Percentiles rank a stretch among this genome's conserved stretches.
Evolutionary conservation across 2,888 invertebrate genomes (phyloP).

Genomic region (Linnaemya vulpina): DNA sequence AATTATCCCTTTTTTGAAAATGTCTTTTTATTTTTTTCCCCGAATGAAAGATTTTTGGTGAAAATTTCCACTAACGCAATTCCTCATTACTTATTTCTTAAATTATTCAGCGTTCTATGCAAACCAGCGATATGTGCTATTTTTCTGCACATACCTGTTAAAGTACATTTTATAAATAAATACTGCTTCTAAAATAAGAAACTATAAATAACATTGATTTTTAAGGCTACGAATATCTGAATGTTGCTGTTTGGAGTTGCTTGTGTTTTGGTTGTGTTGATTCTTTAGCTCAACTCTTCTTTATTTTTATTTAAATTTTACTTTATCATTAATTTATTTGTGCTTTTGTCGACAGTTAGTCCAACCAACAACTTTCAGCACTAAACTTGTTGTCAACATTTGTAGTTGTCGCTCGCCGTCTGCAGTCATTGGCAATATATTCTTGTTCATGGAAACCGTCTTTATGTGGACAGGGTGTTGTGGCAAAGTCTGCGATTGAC

Average conservation of each 20-base stretch:
- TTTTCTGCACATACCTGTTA: too few relatives aligned
- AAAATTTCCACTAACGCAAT: too few relatives aligned
- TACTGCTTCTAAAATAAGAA: background rate
- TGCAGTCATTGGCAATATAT: constrained; percentile 25
- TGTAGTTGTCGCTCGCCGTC: constrained; percentile 28
- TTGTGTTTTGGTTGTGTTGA: background rate
- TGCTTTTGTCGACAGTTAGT: constrained; percentile 40
- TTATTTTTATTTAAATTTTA: constrained; percentile 22
- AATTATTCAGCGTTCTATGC: too few relatives aligned
- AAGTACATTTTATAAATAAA: too few relatives aligned
- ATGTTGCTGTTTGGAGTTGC: background rate
- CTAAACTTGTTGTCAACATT: constrained; percentile 45
- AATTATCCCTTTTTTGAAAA: too few relatives aligned
- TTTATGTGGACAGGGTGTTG: constrained; percentile 31
- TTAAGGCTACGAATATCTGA: background rate
- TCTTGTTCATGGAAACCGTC: constrained; percentile 46
- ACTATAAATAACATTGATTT: constrained; percentile 15
- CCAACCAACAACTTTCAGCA: constrained; percentile 34
- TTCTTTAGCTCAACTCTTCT: constrained; percentile 7
- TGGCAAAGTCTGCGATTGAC: constrained; percentile 49
- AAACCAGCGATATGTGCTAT: too few relatives aligned
- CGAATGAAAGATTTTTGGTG: too few relatives aligned
- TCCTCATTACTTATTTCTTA: too few relatives aligned
- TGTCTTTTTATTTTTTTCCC: too few relatives aligned
- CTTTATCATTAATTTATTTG: background rate